phyloP scores from a whole-genome alignment of 2,888 invertebrate species.

The Timema podura region DNA sequence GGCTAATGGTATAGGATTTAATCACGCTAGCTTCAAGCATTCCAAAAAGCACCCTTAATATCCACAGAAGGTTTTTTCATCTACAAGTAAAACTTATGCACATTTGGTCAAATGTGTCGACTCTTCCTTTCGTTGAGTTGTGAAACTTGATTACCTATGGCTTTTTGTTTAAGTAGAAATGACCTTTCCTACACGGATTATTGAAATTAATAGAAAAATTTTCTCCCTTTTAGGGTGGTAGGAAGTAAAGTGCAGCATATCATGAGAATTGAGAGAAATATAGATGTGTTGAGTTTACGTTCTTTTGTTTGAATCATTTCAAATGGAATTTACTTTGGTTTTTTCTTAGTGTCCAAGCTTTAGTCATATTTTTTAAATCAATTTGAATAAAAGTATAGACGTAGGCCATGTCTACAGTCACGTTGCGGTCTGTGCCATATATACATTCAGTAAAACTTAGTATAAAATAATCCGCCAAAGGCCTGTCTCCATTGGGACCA shows the following conservation, averaged over 20 bases:
- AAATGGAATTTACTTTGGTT: neutral
- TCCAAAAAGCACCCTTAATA: conserved; percentile 33
- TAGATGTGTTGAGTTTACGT: too few species aligned
- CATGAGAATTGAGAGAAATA: too few species aligned
- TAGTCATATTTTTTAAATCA: too few species aligned
- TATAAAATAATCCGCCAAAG: too few species aligned
- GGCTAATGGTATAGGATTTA: conserved; percentile 25
- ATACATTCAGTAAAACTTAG: too few species aligned
- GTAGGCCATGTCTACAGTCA: too few species aligned
- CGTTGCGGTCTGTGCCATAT: too few species aligned
- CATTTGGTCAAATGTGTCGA: conserved; percentile 35
- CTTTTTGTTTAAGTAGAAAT: conserved; percentile 14
- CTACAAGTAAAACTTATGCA: conserved; percentile 31
- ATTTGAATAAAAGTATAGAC: too few species aligned
- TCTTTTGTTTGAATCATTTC: neutral
- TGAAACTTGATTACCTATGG: conserved; percentile 33
- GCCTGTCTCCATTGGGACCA: too few species aligned
- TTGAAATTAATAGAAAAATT: conserved; percentile 31
- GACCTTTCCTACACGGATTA: conserved; percentile 18
- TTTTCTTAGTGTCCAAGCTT: neutral
- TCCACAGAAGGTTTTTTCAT: conserved; percentile 35
- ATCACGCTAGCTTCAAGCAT: conserved; percentile 35
- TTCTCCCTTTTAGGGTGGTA: conserved; percentile 28
- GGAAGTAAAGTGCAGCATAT: too few species aligned
- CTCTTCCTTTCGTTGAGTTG: conserved; percentile 36